phyloP scores from a whole-genome alignment of 2,888 invertebrate species.

The Eupithecia vulgata region DNA sequence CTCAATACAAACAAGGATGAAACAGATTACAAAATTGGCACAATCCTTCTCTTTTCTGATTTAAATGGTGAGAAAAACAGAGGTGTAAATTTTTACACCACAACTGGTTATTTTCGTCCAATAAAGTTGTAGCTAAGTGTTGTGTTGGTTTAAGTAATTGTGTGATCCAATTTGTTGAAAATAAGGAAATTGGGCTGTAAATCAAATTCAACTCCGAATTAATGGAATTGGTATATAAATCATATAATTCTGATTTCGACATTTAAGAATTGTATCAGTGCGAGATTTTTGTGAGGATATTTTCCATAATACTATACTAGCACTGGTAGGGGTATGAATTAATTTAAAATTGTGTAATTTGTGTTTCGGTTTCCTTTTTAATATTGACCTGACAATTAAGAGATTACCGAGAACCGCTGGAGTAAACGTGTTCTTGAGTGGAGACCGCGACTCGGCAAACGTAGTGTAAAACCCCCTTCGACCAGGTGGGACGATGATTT shows the following conservation, averaged over 20 bases:
- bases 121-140: slow-evolving; percentile 47
- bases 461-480: no score
- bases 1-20: slow-evolving; percentile 42
- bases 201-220: slow-evolving; percentile 14
- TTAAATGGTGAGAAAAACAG: slow-evolving; percentile 55
- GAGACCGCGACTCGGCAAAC: no score
- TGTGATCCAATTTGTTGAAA: slow-evolving; percentile 12
- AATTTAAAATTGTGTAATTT: background rate
- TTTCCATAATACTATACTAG: background rate
- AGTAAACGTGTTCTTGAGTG: no score
- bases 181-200: slow-evolving; percentile 17
- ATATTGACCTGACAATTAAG: background rate
- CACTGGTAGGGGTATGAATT: background rate
- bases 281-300: background rate
- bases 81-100: slow-evolving; percentile 58
- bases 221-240: slow-evolving; percentile 12
- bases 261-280: background rate
- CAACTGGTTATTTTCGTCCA: slow-evolving; percentile 51
- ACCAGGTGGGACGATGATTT: no score
- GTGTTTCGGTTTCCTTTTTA: background rate
- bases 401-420: no score
- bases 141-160: slow-evolving; percentile 27
- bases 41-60: slow-evolving; percentile 50
- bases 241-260: background rate
- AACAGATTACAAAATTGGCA: slow-evolving; percentile 57